Evolutionary conservation across 2,113 vertebrate species (phyloP), one percentile per base, ranked within the genome.

Genomic region (Cisticola juncidis): DNA sequence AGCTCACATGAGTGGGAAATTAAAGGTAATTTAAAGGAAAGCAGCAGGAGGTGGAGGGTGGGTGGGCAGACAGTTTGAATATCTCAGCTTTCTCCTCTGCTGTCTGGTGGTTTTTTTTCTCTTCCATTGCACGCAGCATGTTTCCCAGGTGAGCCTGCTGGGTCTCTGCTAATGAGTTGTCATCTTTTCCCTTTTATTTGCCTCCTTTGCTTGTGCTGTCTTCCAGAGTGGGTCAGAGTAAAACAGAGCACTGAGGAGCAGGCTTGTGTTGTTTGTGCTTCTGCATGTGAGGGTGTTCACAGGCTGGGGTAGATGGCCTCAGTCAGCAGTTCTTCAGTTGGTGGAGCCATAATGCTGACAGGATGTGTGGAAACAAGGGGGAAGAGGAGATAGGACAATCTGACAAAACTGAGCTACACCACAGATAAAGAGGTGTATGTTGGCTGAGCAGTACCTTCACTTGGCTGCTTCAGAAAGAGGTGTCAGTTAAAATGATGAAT

Each of bases 281-380:
- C 86, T 91, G 54, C 66, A 19, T 64, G n/a, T 81, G 53, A 87
- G 70, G 74, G 61, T 56, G 40, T 45, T 47, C 35, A 29, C 18
- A 90, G 81, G 11, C 50, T 69, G 74, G 68, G 87, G 66, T 81
- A 82, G 71, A 54, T 66, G 78, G 62, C 70, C 42, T 31, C 81
- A 48, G 33, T 45, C 23, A 18, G 61, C 42, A 47, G 62, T 96
- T 92, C 93, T 96, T 94, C 92, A 73, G 87, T 90, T 54, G 93
- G 93, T 96, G 92, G 72, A 96, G 96, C 96, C 93, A 95, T 96
- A 95, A 95, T 90, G 91, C 94, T 95, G 84, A 94, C 78, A 73
- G 58, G 60, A 45, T 69, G 38, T 86, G 65, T 77, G 86, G 92
- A 94, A 69, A 76, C 84, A 80, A 95, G 47, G 62, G 83, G 93